These are phyloP conservation scores for Hystrix cristata DNA, from an alignment of 2,113 vertebrate species.

Conservation along the genomic window DNA sequence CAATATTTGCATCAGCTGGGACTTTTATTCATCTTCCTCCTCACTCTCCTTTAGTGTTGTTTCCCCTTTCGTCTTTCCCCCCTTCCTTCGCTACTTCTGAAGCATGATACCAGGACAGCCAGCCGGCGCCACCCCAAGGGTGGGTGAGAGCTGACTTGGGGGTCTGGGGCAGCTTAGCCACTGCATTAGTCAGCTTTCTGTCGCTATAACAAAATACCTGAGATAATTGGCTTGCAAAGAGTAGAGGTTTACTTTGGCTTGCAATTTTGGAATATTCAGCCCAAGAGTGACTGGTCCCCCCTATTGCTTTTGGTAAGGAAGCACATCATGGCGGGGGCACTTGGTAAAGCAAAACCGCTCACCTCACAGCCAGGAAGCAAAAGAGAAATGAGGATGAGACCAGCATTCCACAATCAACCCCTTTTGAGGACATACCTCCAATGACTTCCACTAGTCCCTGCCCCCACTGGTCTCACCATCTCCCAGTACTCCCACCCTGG, in stretches of 20 bases:
- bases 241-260: not conserved
- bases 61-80: conserved; percentile 26
- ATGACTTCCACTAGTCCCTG: not conserved
- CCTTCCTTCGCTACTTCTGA: not conserved
- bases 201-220: not conserved
- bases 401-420: not conserved
- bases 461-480: too few species aligned
- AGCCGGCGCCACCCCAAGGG: not conserved
- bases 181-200: not conserved
- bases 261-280: not conserved
- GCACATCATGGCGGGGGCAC: not conserved
- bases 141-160: not conserved
- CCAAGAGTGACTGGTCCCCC: not conserved
- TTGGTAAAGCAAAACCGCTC: not conserved
- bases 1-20: conserved; percentile 85
- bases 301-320: not conserved
- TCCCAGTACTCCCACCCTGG: too few species aligned
- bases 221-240: not conserved
- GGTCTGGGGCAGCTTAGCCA: rapidly evolving
- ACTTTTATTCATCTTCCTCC: conserved; percentile 78
- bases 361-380: not conserved
- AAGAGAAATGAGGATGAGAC: not conserved
- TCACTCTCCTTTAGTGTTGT: conserved; percentile 26
- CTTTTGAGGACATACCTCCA: not conserved
- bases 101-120: not conserved